phyloP scores from a whole-genome alignment of 2,113 vertebrate genomes.

The Fukomys damarensis region DNA sequence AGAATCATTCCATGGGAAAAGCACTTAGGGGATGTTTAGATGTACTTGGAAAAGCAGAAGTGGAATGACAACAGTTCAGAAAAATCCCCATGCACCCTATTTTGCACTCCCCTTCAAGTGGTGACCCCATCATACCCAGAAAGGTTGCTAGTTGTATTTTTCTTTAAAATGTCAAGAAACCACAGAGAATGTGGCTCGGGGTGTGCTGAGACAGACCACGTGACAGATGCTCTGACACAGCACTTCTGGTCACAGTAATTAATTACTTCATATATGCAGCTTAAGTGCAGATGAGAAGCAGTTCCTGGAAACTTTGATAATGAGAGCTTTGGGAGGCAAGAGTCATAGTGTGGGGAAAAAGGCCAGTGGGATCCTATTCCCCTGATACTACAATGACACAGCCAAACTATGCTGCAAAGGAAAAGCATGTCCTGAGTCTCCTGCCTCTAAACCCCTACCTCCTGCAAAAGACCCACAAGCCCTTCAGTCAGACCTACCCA shows the following conservation, averaged over 20 bases:
- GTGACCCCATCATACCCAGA: background rate
- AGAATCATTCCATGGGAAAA: background rate
- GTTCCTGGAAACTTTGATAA: slow-evolving; percentile 46
- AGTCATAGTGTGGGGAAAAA: background rate
- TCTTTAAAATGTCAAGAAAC: background rate
- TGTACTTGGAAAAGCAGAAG: background rate
- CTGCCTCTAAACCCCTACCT: no score
- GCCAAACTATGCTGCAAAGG: background rate
- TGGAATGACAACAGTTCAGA: background rate
- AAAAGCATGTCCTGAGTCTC: no score
- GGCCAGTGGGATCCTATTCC: background rate
- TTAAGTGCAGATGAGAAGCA: slow-evolving; percentile 47
- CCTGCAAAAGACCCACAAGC: background rate
- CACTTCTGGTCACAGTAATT: slow-evolving; percentile 16
- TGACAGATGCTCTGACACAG: background rate
- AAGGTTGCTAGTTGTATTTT: background rate
- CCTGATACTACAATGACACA: rapidly evolving
- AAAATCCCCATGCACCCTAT: background rate
- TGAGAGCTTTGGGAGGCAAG: background rate
- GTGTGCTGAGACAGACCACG: background rate
- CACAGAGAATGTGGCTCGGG: background rate
- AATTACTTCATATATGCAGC: slow-evolving; percentile 57
- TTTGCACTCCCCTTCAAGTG: background rate
- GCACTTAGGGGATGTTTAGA: background rate
- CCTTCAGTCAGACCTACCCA: background rate